These are phyloP conservation scores for Arizona elegans DNA, from an alignment of 2,113 vertebrate genomes.

Conservation along the genomic window DNA sequence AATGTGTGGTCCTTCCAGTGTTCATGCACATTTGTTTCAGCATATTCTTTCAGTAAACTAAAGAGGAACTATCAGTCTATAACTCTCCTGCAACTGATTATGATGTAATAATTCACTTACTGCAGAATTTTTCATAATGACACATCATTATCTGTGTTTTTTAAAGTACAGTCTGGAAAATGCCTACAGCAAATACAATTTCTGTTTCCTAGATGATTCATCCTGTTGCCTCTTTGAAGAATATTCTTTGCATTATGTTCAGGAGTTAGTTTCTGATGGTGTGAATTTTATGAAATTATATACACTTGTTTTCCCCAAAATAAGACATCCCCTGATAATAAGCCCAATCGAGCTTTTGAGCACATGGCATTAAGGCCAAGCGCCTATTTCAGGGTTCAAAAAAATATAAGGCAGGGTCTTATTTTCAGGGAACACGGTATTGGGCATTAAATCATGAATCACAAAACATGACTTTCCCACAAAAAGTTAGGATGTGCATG, in stretches of 20 bases:
- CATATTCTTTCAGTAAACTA: not conserved
- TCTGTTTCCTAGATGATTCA: not conserved
- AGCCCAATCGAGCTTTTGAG: too few relatives aligned
- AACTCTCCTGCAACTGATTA: not conserved
- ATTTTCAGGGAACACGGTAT: not conserved
- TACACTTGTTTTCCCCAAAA: too few relatives aligned
- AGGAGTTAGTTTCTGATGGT: not conserved
- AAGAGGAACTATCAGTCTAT: not conserved
- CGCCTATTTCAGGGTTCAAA: too few relatives aligned
- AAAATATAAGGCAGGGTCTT: too few relatives aligned
- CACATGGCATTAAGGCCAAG: too few relatives aligned
- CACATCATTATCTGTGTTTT: not conserved
- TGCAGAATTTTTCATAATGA: not conserved
- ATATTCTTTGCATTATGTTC: not conserved
- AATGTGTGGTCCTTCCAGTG: not conserved
- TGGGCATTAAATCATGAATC: not conserved
- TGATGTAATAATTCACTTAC: not conserved
- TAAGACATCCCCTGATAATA: too few relatives aligned
- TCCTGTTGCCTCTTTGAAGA: not conserved
- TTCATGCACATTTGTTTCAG: not conserved
- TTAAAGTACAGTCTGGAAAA: not conserved
- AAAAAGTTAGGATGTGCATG: not conserved
- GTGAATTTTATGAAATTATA: not conserved
- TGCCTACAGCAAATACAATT: not conserved
- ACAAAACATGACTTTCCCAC: not conserved